Conservation (phyloP, 2,888 invertebrate genomes). For the Sepiola atlantica region DNA sequence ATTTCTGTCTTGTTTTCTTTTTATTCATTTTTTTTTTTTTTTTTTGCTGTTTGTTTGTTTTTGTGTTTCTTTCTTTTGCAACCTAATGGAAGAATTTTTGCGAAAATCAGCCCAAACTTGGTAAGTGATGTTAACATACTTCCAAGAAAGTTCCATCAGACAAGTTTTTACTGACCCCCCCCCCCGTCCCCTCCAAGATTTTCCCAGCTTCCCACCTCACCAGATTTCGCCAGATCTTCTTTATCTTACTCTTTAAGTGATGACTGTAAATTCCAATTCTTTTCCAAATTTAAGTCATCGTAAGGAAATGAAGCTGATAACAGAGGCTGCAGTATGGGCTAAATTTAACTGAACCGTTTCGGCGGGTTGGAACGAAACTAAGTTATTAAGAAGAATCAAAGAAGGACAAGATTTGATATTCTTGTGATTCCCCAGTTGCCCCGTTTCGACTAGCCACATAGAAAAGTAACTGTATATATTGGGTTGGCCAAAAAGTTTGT, state of each 20-base stretch:
- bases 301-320: background rate
- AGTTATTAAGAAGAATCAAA: background rate
- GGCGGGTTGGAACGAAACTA: background rate
- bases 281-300: background rate
- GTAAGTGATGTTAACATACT: background rate
- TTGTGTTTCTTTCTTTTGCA: background rate
- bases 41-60: background rate
- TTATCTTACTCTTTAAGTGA: background rate
- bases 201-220: no score
- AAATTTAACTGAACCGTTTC: background rate
- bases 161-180: background rate
- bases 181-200: background rate
- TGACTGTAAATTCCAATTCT: constrained; percentile 32
- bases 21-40: background rate
- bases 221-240: background rate
- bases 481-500: no score
- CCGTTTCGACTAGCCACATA: background rate
- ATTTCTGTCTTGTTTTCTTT: background rate
- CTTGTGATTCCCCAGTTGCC: background rate
- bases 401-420: background rate
- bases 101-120: background rate
- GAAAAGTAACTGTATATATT: background rate
- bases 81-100: background rate
- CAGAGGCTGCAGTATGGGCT: background rate
- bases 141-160: background rate